A percentile compares a stretch with the other conserved stretches of the same genome.
Conservation (phyloP, 2,797 vertebrate species). For the Tadarida brasiliensis region DNA sequence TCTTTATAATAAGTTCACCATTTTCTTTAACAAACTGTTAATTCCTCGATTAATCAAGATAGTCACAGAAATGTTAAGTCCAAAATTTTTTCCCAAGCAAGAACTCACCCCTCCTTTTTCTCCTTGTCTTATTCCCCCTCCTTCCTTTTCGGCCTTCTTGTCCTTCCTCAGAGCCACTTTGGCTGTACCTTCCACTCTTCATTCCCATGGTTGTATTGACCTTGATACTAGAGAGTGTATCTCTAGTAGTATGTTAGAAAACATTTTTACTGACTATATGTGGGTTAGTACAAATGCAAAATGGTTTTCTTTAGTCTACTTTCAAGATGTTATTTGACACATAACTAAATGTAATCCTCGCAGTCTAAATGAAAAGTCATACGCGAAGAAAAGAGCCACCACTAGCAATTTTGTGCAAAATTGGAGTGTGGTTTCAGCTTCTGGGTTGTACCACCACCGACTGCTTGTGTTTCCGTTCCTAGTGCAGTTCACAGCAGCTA, state of each 20-base stretch:
- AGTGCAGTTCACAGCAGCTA: neutral
- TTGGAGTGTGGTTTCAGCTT: conserved; percentile 65
- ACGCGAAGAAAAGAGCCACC: conserved; percentile 42
- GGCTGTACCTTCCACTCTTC: neutral
- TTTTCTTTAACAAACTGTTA: conserved; percentile 15
- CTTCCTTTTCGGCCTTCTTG: neutral
- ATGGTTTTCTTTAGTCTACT: conserved; percentile 46
- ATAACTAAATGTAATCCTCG: conserved; percentile 29
- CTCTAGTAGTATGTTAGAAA: neutral
- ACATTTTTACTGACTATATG: conserved; percentile 29
- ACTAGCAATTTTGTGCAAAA: conserved; percentile 53
- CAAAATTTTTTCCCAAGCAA: neutral
- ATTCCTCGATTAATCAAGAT: neutral
- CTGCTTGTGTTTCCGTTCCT: conserved; percentile 65
- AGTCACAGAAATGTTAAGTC: conserved; percentile 28
- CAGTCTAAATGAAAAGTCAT: conserved; percentile 34
- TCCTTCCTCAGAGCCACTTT: neutral
- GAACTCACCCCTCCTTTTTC: neutral
- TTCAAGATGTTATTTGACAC: conserved; percentile 40
- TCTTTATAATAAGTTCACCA: neutral
- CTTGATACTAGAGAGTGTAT: neutral
- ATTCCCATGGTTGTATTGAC: neutral
- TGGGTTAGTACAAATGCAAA: conserved; percentile 49
- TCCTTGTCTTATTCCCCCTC: neutral
- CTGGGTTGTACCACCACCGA: conserved; percentile 30